Base-by-base conservation (phyloP, 2,888 invertebrate genomes). In the Catocala sponsa region DNA sequence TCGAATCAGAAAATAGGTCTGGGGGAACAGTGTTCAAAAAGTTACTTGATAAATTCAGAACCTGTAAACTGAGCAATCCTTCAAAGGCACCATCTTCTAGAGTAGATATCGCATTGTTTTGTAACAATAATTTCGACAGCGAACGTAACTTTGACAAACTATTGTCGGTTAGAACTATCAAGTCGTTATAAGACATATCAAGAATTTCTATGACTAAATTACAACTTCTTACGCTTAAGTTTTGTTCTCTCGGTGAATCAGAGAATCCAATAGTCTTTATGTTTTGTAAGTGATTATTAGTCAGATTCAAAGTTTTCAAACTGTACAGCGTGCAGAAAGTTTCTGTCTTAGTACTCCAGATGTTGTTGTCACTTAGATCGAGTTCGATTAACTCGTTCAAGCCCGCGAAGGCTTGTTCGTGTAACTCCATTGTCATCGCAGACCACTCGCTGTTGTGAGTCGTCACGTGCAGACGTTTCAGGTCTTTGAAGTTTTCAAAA, bases 391-490 rank as follows among this genome's bases (percentile, higher is more conserved):
- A 94, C 87, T 96, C 96, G 64, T 95, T 95, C 78, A 97, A 91
- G 42, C 97, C 96, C 63, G 96, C 90, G 72, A 97, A 96, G 67
- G 97, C 96, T 81, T 96, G 96, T 53, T 96, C 95, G 80, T 96
- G 95, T 59, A 97, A 86, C 78, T 97, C 97, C 91, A 97, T 94
- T 74, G 96, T 96, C 96, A 97, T 96, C 42, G 96, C 96, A 25
- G 97, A 96, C 97, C 97, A 97, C 83, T 97, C 97, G 71, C 96
- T 96, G 90, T 97, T 97, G 85, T 96, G 96, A 35, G 97, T 97
- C 60, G 96, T 96, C 79, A 98, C 90, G 55, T 96, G 95, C 59
- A 98, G 90, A 67, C 95, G 95, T 72, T 96, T 95, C 38, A 98
- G 90, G 81, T 97, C 96, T 80, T 95, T 95, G 72, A 97, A 95